Conservation (phyloP, 2,888 invertebrate genomes). For the Tiliacea citrago region DNA sequence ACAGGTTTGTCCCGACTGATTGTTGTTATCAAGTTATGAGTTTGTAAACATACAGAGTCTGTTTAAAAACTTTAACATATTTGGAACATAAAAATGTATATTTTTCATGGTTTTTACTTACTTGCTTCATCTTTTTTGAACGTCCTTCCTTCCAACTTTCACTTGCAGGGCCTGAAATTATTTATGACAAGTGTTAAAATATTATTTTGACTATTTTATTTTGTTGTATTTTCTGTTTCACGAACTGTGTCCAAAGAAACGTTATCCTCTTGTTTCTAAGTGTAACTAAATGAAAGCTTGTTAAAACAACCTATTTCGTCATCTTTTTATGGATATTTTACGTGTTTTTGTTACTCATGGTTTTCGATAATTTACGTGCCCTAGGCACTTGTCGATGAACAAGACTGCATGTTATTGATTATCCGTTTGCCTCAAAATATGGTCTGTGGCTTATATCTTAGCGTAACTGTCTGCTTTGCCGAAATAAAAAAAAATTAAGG, state of each 20-base stretch:
- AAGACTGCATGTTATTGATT: not conserved
- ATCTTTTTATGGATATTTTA: not conserved
- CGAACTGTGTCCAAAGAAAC: too few species aligned
- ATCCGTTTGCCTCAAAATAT: not conserved
- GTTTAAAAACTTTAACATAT: not conserved
- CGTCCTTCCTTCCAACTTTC: not conserved
- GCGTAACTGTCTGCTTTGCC: not conserved
- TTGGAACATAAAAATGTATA: not conserved
- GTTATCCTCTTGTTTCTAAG: too few species aligned
- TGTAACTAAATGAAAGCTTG: not conserved
- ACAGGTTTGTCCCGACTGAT: conserved; percentile 74
- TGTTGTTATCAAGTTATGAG: not conserved
- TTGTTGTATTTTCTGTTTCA: too few species aligned
- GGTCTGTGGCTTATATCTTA: not conserved
- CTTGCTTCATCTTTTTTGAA: not conserved
- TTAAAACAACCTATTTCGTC: not conserved
- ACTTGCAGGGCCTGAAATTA: not conserved
- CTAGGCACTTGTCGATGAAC: not conserved
- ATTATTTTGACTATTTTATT: too few species aligned
- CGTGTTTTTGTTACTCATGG: not conserved
- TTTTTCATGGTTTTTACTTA: not conserved
- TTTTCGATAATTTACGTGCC: not conserved
- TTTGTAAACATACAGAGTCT: not conserved
- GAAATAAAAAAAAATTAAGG: not conserved
- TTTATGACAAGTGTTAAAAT: not conserved